Conservation (phyloP, 2,113 vertebrate species). For the Oryzias melastigma region DNA sequence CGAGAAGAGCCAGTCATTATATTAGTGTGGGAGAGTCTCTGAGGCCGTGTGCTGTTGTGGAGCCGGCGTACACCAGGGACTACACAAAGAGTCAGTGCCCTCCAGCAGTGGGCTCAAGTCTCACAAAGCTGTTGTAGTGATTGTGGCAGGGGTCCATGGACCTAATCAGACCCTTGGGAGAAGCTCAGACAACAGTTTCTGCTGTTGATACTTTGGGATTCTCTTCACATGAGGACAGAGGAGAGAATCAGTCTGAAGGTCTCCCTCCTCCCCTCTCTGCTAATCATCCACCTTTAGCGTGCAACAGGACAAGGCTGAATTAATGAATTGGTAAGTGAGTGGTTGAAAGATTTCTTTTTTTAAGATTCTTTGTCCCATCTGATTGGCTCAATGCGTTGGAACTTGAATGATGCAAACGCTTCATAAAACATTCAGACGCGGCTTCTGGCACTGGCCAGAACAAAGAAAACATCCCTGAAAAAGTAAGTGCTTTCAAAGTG, state of each 20-base stretch:
- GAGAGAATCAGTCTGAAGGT: constrained; percentile 49
- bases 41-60: constrained; percentile 13
- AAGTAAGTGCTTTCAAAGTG: background rate
- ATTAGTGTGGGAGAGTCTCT: constrained; percentile 3
- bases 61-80: constrained; percentile 24
- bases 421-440: too few species aligned
- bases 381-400: background rate
- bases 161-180: constrained; percentile 70
- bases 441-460: too few species aligned
- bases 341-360: constrained; percentile 8
- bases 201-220: constrained; percentile 54
- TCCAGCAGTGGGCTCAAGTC: constrained; percentile 37
- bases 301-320: constrained; percentile 26
- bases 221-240: constrained; percentile 50
- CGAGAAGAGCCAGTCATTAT: constrained; percentile 1
- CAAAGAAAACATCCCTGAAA: background rate
- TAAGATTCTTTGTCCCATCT: background rate
- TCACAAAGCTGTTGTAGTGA: constrained; percentile 39
- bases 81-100: constrained; percentile 43
- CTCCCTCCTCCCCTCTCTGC: constrained; percentile 21
- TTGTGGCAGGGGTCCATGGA: constrained; percentile 47
- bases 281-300: constrained; percentile 26
- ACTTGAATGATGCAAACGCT: background rate
- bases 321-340: constrained; percentile 7
- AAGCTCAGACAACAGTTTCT: constrained; percentile 47